Percentiles rank a stretch among this genome's conserved stretches.
Evolutionary conservation across 2,888 invertebrate genomes (phyloP).

Genomic region (Epistrophe eligans): DNA sequence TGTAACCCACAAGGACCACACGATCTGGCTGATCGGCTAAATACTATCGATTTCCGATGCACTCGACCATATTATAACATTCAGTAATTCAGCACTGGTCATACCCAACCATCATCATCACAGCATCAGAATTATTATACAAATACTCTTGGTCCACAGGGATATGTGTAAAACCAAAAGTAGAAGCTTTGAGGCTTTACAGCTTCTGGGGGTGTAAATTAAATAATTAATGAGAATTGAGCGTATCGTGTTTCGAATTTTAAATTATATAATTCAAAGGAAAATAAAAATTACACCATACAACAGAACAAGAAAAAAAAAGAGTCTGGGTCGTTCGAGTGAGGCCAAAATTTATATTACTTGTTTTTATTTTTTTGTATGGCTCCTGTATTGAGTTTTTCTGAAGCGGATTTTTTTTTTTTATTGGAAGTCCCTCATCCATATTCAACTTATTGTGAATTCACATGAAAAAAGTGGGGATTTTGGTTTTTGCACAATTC

Average conservation of each 20-base stretch:
- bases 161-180: constrained; percentile 33
- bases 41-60: constrained; percentile 62
- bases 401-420: too few species aligned
- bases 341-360: too few species aligned
- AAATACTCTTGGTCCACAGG: constrained; percentile 15
- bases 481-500: too few species aligned
- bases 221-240: constrained; percentile 71
- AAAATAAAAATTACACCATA: constrained; percentile 28
- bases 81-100: neutral
- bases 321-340: neutral
- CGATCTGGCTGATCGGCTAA: constrained; percentile 29
- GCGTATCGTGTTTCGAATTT: constrained; percentile 63
- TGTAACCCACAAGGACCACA: constrained; percentile 13
- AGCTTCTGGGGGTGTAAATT: constrained; percentile 49
- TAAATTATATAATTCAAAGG: constrained; percentile 41
- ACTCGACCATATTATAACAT: constrained; percentile 23
- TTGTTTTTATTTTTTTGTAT: too few species aligned
- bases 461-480: too few species aligned
- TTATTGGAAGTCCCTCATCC: too few species aligned
- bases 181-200: constrained; percentile 34
- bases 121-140: constrained; percentile 21
- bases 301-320: neutral
- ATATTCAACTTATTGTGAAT: too few species aligned
- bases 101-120: neutral
- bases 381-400: too few species aligned